Conservation (phyloP, 2,888 invertebrate species). For the Drosophila monieri region DNA sequence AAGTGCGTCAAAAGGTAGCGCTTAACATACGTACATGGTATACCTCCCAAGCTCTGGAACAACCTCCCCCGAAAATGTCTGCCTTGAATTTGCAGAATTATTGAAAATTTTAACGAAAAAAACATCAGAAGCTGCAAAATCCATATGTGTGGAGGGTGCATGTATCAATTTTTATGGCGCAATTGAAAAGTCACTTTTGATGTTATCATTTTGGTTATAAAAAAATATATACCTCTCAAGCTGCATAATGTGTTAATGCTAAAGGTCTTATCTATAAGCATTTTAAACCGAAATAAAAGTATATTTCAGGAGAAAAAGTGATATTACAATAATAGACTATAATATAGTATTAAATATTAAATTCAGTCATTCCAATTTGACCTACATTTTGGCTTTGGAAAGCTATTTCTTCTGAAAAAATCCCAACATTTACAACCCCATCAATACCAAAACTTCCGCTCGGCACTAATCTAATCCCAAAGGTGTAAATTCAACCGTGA, state of each 20-base stretch:
- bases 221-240: conserved; percentile 24
- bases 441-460: neutral
- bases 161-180: conserved; percentile 69
- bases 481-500: conserved; percentile 48
- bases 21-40: conserved; percentile 41
- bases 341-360: neutral
- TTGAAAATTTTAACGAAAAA: conserved; percentile 59
- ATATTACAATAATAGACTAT: neutral
- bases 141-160: conserved; percentile 43
- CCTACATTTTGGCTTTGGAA: neutral
- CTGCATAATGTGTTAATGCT: conserved; percentile 51
- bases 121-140: conserved; percentile 17
- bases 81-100: conserved; percentile 57
- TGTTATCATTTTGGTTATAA: conserved; percentile 68
- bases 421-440: conserved; percentile 15
- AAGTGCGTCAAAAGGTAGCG: conserved; percentile 75
- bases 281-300: neutral
- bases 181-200: conserved; percentile 68
- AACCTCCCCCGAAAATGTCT: conserved; percentile 35
- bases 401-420: neutral
- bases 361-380: neutral
- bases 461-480: conserved; percentile 52
- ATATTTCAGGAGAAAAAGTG: neutral
- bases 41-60: conserved; percentile 19
- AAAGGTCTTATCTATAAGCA: neutral